Evolutionary conservation across 2,113 vertebrate species (phyloP).

Genomic region (Salminus brasiliensis): DNA sequence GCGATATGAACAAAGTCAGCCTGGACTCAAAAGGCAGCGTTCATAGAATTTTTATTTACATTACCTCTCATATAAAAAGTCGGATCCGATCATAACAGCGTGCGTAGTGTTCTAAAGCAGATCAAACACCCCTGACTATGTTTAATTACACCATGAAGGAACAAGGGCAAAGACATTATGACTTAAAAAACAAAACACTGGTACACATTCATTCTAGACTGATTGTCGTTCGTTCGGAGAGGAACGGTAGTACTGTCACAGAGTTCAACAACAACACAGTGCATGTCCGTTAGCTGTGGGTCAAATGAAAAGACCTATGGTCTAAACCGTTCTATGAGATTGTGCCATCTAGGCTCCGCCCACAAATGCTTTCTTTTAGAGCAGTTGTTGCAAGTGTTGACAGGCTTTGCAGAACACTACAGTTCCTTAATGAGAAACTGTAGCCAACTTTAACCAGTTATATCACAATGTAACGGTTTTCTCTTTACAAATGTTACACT

Average conservation of each 20-base stretch:
- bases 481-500: too few species aligned
- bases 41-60: constrained; percentile 75
- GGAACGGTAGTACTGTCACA: constrained; percentile 56
- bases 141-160: constrained; percentile 41
- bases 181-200: constrained; percentile 42
- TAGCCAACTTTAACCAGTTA: too few species aligned
- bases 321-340: background rate
- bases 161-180: constrained; percentile 39
- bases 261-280: constrained; percentile 4
- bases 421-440: too few species aligned
- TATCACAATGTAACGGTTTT: too few species aligned
- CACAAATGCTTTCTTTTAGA: background rate
- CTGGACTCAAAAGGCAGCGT: constrained; percentile 43
- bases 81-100: constrained; percentile 66
- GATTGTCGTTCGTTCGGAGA: constrained; percentile 69
- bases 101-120: constrained; percentile 66
- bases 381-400: background rate
- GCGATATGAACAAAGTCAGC: background rate
- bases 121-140: constrained; percentile 37
- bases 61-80: constrained; percentile 73
- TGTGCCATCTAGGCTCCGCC: background rate
- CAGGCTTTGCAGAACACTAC: background rate
- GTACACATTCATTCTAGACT: constrained; percentile 54
- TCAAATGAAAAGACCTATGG: background rate
- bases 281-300: background rate